These are phyloP conservation scores for Jaculus jaculus DNA, from an alignment of 2,113 vertebrate genomes.

Conservation along the genomic window DNA sequence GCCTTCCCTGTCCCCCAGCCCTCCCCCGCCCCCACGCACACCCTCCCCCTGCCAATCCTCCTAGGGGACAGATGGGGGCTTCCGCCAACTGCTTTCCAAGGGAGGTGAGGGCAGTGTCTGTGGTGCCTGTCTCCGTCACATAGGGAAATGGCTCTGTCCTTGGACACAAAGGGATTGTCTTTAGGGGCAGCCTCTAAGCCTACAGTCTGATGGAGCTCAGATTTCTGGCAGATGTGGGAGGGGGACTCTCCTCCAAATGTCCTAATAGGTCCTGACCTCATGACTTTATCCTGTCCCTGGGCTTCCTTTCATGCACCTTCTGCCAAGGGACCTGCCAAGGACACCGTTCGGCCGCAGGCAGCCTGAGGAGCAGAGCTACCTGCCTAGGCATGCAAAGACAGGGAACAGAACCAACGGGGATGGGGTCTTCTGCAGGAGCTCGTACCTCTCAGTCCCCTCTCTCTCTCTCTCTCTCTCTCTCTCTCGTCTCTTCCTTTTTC, in stretches of 20 bases:
- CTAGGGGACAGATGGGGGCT: neutral
- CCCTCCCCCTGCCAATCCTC: neutral
- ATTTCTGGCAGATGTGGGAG: neutral
- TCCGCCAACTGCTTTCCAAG: neutral
- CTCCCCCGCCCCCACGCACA: neutral
- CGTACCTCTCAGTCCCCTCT: fast-evolving
- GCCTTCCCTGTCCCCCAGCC: neutral
- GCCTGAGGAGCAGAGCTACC: neutral
- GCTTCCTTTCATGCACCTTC: neutral
- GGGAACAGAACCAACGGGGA: neutral
- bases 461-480: neutral
- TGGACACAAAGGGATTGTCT: neutral
- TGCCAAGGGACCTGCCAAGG: neutral
- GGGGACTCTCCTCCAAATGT: neutral
- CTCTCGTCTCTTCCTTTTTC: neutral
- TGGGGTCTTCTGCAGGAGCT: fast-evolving
- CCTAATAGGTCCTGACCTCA: neutral
- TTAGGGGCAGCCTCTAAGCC: neutral
- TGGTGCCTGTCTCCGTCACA: neutral
- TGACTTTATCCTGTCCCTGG: neutral
- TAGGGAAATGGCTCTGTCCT: neutral
- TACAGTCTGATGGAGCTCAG: neutral
- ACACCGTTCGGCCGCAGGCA: neutral
- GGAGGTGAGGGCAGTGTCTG: neutral
- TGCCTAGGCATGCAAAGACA: fast-evolving